Conservation (phyloP, 1,140 invertebrate genomes). For the Bombus difficillimus region DNA sequence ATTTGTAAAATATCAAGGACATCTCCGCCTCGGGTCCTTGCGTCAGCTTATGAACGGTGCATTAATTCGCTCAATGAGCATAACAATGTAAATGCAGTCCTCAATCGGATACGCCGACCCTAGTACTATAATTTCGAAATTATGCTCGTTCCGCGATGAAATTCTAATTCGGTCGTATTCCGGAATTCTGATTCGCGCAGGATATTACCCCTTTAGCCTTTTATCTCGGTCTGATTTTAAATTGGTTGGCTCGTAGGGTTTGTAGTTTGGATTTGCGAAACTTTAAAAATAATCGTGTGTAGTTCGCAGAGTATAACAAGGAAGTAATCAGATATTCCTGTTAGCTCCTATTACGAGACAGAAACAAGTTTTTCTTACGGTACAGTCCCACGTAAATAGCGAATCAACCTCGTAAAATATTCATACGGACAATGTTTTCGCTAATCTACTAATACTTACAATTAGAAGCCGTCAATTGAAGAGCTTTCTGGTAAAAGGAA, state of each 20-base stretch:
- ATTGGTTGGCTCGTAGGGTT: not conserved
- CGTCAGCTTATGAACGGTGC: conserved; percentile 57
- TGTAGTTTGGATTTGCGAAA: not conserved
- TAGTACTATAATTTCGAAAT: conserved; percentile 41
- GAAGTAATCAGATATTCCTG: not conserved
- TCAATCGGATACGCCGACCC: conserved; percentile 51
- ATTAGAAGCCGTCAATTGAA: not conserved
- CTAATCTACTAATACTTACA: not conserved
- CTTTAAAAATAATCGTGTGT: not conserved
- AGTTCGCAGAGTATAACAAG: not conserved
- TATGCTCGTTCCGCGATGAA: conserved; percentile 24
- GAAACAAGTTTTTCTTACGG: conserved; percentile 2
- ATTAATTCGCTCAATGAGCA: conserved; percentile 71
- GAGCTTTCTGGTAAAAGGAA: not conserved
- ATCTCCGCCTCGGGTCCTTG: conserved; percentile 67
- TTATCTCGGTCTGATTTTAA: not conserved
- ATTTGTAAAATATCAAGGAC: conserved; percentile 59
- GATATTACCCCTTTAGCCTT: not conserved
- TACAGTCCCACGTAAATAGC: not conserved
- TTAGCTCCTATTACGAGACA: not conserved
- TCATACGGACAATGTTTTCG: not conserved
- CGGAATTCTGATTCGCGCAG: not conserved
- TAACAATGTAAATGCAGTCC: conserved; percentile 66
- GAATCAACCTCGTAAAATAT: not conserved
- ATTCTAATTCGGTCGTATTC: conserved; percentile 13